Conservation (phyloP, 2,888 invertebrate species). For the Deladenus siricidicola region DNA sequence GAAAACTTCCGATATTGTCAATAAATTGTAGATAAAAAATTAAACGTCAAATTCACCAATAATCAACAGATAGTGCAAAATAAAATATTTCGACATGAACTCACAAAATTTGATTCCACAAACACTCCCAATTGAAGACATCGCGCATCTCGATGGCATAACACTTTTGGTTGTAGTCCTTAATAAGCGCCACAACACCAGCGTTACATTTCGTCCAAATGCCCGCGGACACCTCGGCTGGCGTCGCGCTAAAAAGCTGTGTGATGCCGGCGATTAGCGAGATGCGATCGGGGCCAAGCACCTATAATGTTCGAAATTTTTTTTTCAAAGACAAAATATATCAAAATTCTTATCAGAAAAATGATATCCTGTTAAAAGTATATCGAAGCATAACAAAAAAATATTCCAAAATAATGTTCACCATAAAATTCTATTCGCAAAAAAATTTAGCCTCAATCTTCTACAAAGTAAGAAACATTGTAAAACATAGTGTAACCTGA, state of each 20-base stretch:
- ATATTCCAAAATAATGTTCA: too few relatives aligned
- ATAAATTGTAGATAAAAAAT: neutral
- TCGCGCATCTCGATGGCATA: slow-evolving; percentile 40
- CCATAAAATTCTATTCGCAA: too few relatives aligned
- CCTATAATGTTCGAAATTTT: too few relatives aligned
- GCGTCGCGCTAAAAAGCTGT: slow-evolving; percentile 33
- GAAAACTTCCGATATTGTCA: neutral
- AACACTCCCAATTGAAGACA: slow-evolving; percentile 28
- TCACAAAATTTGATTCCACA: slow-evolving; percentile 41
- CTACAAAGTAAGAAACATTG: too few relatives aligned
- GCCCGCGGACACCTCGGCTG: slow-evolving; percentile 9
- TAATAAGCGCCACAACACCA: slow-evolving; percentile 36
- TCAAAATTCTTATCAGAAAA: too few relatives aligned
- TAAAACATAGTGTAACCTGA: neutral
- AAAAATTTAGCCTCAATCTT: too few relatives aligned
- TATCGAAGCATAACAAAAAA: too few relatives aligned
- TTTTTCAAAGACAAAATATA: too few relatives aligned
- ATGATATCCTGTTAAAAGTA: too few relatives aligned
- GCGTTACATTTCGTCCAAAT: slow-evolving; percentile 32
- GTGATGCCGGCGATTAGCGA: slow-evolving; percentile 39
- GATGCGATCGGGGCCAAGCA: slow-evolving; percentile 31
- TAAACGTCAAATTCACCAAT: neutral
- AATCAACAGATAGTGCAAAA: too few relatives aligned
- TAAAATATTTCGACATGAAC: too few relatives aligned
- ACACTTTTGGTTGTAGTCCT: slow-evolving; percentile 40